Evolutionary conservation across 2,888 invertebrate genomes (phyloP).

Genomic region (Nasonia oneida): DNA sequence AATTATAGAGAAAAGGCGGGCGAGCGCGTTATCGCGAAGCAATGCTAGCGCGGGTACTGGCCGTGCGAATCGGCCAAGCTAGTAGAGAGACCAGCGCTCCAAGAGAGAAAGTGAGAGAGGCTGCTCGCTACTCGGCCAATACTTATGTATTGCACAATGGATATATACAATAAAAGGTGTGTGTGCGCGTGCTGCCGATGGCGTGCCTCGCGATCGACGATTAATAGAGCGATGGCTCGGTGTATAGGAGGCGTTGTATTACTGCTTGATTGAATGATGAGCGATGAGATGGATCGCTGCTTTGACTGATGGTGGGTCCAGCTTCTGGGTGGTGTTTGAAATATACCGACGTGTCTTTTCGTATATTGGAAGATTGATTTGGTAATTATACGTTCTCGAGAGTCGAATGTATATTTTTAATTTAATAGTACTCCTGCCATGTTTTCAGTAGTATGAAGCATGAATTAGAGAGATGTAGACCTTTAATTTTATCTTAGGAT

Average conservation of each 20-base stretch:
- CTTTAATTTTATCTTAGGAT: no score
- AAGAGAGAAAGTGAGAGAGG: conserved; percentile 56
- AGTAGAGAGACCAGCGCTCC: neutral
- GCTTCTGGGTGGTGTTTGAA: neutral
- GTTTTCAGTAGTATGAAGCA: no score
- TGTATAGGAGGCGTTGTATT: neutral
- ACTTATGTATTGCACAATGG: conserved; percentile 51
- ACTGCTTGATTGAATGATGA: neutral
- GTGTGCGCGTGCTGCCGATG: conserved; percentile 40
- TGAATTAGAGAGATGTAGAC: no score
- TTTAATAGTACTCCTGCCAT: no score
- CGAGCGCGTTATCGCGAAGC: conserved; percentile 42
- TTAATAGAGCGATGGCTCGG: conserved; percentile 1
- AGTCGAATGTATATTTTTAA: neutral
- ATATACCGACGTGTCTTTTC: neutral
- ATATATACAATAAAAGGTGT: conserved; percentile 44
- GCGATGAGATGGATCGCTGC: neutral
- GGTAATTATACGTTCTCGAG: no score
- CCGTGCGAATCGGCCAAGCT: conserved; percentile 18
- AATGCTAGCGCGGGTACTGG: conserved; percentile 47
- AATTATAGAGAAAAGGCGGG: conserved; percentile 20
- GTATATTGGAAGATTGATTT: no score
- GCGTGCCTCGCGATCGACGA: neutral
- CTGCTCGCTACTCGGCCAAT: conserved; percentile 37
- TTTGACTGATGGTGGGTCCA: neutral